These are phyloP conservation scores for Lymantria dispar DNA, from an alignment of 2,888 invertebrate species.

Conservation along the genomic window DNA sequence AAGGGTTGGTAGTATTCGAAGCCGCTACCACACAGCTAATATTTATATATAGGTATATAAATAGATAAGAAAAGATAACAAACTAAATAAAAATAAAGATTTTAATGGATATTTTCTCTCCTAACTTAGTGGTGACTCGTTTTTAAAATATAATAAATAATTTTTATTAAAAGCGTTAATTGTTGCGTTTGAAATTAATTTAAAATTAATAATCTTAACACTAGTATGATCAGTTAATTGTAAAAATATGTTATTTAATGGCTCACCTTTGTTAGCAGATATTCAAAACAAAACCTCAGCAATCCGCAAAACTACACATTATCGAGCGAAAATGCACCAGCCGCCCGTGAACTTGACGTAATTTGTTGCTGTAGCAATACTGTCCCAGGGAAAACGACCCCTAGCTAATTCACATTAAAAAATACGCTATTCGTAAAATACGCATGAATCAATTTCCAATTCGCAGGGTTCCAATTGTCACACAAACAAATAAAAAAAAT, in stretches of 20 bases:
- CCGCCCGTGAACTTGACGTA: conserved; percentile 77
- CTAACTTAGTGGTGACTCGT: not conserved
- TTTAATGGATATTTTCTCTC: no score
- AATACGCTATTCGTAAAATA: conserved; percentile 36
- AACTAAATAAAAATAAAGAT: no score
- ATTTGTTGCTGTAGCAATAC: conserved; percentile 71
- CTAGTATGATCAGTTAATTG: not conserved
- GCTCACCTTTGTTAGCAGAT: conserved; percentile 30
- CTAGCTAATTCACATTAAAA: conserved; percentile 47
- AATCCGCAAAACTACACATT: conserved; percentile 54
- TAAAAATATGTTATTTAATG: conserved; percentile 3
- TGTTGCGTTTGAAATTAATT: not conserved
- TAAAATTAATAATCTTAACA: not conserved
- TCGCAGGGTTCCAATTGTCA: conserved; percentile 8
- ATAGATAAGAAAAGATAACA: no score
- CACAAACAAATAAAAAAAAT: conserved; percentile 34
- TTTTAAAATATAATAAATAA: not conserved
- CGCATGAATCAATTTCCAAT: conserved; percentile 8
- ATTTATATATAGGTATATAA: no score
- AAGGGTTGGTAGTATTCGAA: no score
- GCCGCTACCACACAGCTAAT: no score
- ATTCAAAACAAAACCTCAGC: conserved; percentile 29
- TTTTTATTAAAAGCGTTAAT: not conserved
- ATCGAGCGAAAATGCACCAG: conserved; percentile 79
- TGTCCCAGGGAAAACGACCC: conserved; percentile 61